Evolutionary conservation across 2,888 invertebrate genomes (phyloP), one percentile per base, ranked within the genome.

Genomic region (Ditula angustiorana): DNA sequence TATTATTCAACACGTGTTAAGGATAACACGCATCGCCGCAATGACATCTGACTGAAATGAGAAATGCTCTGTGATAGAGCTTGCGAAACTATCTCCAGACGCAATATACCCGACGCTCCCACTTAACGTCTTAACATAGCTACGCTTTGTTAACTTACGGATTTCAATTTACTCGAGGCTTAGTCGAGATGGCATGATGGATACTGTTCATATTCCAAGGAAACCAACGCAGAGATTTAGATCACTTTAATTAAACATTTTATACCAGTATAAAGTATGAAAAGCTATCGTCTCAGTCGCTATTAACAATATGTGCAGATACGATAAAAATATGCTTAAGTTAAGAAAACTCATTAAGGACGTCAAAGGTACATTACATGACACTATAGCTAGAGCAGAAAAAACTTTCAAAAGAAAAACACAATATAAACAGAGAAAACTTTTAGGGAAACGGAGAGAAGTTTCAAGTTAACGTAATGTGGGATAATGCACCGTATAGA

Each of bases 1-100:
- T 78, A 76, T 83, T 82, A 80, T 82, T 80, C 79, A 80, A 68
- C 68, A 70, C 73, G 71, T 76, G 75, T 72, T 74, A 67, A 68
- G 72, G 73, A 77, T 75, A 75, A 76, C 75, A 73, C 73, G 67
- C 75, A 75, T 72, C 70, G 67, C 70, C 58, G 71, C 71, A 77
- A 77, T 76, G 78, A 74, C 77, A 74, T 78, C 69, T 72, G 61
- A 61, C 66, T 66, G 71, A 79, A 74, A 79, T 78, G 71, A 71
- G 74, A 75, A 73, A 72, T 69, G 70, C 57, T 65, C 49, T 49
- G 37, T 46, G 64, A 64, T 64, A 37, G 53, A 59, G 47, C 46
- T 58, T 30, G 35, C 46, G 58, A 58, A 47, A 59, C 64, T 59
- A 59, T 59, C 47, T 59, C 35, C 28, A 37, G 37, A 35, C 16